Conservation (phyloP, 1,140 invertebrate species). For the Magallana gigas region DNA sequence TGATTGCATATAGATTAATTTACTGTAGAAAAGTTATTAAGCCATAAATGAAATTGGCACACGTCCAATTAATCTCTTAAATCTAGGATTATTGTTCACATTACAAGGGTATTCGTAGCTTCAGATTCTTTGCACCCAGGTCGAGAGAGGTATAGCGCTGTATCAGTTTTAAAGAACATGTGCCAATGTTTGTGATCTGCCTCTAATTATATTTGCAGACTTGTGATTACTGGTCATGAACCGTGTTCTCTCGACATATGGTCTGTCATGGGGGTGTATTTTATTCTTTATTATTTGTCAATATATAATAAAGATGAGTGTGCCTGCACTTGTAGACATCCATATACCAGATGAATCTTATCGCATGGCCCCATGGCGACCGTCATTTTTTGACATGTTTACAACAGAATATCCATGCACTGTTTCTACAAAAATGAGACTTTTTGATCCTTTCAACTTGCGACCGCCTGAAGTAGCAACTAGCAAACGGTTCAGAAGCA, state of each 20-base stretch:
- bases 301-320: not conserved
- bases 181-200: not conserved
- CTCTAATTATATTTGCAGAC: slow-evolving; percentile 6
- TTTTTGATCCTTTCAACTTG: no score
- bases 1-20: slow-evolving; percentile 20
- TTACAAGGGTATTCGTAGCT: not conserved
- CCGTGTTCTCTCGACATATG: slow-evolving; percentile 25
- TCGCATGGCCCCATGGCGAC: not conserved
- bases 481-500: no score
- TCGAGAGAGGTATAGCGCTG: not conserved
- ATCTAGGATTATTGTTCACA: slow-evolving; percentile 12
- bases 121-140: not conserved
- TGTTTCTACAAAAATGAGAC: no score
- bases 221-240: not conserved
- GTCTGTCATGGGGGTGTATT: not conserved
- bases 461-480: no score
- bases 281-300: slow-evolving; percentile 15
- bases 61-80: not conserved
- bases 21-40: slow-evolving; percentile 34
- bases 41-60: slow-evolving; percentile 18
- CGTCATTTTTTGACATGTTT: not conserved
- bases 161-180: slow-evolving; percentile 13
- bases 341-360: not conserved
- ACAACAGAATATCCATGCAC: not conserved
- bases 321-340: not conserved